Conservation (phyloP, 2,113 vertebrate species). For the Actinemys pallida region DNA sequence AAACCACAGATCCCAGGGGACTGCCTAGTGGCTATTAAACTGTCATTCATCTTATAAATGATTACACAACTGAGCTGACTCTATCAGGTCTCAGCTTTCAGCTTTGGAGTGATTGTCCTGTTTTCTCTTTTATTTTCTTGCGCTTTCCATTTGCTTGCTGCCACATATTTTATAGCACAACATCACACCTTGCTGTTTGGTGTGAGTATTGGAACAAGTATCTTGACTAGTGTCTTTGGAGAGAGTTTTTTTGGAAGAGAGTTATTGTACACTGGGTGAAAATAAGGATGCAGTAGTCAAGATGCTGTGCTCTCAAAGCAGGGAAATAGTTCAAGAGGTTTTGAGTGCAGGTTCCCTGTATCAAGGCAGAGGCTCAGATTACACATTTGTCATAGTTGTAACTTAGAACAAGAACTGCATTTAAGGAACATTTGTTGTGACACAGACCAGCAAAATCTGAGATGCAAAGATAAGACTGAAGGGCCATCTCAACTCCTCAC, state of each 20-base stretch:
- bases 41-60: slow-evolving; percentile 84
- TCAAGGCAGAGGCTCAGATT: neutral
- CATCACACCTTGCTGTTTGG: neutral
- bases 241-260: slow-evolving; percentile 40
- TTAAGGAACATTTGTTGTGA: neutral
- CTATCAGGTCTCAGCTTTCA: slow-evolving; percentile 77
- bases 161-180: slow-evolving; percentile 55
- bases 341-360: neutral
- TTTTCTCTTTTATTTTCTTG: slow-evolving; percentile 70
- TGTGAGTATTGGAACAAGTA: slow-evolving; percentile 3
- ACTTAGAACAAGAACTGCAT: neutral
- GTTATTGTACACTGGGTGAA: slow-evolving; percentile 38
- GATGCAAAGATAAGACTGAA: neutral
- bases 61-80: slow-evolving; percentile 80
- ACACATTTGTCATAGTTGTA: fast-evolving
- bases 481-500: fast-evolving
- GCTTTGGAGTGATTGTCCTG: slow-evolving; percentile 77
- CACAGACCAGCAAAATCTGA: fast-evolving
- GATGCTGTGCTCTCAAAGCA: neutral
- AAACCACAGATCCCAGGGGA: slow-evolving; percentile 77
- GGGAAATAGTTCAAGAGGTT: fast-evolving
- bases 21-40: slow-evolving; percentile 81
- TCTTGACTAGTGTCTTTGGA: slow-evolving; percentile 1
- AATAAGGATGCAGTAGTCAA: neutral
- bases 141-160: slow-evolving; percentile 71